Conservation (phyloP, 1,140 invertebrate genomes). For the Rhyacophila brunnea region DNA sequence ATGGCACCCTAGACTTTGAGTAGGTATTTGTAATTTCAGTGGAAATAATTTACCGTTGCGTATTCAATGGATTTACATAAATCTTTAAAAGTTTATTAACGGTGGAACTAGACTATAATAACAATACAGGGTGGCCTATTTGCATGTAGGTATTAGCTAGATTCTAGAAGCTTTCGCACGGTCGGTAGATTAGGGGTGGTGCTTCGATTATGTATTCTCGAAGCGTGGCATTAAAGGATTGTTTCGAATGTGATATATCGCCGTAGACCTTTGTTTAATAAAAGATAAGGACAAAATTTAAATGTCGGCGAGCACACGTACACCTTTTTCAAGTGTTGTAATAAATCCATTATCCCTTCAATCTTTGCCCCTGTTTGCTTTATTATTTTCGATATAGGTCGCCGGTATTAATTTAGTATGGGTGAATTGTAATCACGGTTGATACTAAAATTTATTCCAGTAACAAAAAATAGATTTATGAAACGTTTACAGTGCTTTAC, state of each 20-base stretch:
- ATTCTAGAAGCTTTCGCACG: not conserved
- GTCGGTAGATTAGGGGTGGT: not conserved
- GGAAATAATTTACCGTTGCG: too few relatives aligned
- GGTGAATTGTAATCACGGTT: too few relatives aligned
- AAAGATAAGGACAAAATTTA: slow-evolving; percentile 20
- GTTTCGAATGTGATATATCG: slow-evolving; percentile 9
- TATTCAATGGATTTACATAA: too few relatives aligned
- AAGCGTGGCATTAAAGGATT: slow-evolving; percentile 1
- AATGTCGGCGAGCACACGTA: not conserved
- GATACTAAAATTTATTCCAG: too few relatives aligned
- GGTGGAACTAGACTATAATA: too few relatives aligned
- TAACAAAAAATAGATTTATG: too few relatives aligned
- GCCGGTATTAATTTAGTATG: not conserved
- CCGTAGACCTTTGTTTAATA: slow-evolving; percentile 14
- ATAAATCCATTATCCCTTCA: slow-evolving; percentile 1
- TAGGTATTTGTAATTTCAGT: too few relatives aligned
- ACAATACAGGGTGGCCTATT: not conserved
- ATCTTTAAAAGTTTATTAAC: too few relatives aligned
- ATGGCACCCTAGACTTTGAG: too few relatives aligned
- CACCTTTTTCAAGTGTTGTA: not conserved
- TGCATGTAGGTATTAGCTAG: not conserved
- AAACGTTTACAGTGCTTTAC: too few relatives aligned
- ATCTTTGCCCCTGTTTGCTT: too few relatives aligned
- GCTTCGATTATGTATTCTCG: slow-evolving; percentile 6
- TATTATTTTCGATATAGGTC: not conserved